Conservation (phyloP, 2,888 invertebrate genomes). For the Brachypalpus laphriformis region DNA sequence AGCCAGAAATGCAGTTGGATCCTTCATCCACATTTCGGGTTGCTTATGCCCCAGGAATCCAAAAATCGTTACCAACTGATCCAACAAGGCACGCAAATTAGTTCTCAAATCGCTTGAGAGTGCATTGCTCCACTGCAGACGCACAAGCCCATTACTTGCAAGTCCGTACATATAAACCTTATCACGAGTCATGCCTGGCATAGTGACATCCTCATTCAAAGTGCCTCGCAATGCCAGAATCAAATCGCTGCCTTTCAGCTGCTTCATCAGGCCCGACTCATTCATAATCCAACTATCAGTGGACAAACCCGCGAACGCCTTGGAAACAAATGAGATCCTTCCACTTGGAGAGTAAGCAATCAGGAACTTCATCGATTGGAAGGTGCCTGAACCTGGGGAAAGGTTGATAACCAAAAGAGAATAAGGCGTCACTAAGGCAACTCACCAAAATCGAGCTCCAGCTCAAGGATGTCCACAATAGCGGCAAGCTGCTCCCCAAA, state of each 20-base stretch:
- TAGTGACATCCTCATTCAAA: neutral
- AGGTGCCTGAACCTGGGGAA: neutral
- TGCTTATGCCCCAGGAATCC: constrained; percentile 7
- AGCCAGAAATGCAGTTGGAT: neutral
- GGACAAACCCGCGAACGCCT: neutral
- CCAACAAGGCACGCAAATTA: neutral
- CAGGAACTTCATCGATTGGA: constrained; percentile 6
- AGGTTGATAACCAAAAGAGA: neutral
- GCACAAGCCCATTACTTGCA: neutral
- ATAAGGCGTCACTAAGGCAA: too few relatives aligned
- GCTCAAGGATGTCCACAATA: constrained; percentile 17
- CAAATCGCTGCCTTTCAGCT: neutral
- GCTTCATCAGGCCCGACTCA: neutral
- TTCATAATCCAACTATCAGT: constrained; percentile 3
- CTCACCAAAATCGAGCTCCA: constrained; percentile 28
- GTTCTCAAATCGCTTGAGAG: neutral
- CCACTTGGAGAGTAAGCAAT: constrained; percentile 29
- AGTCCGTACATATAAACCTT: neutral
- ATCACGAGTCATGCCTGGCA: neutral
- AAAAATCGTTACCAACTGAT: neutral
- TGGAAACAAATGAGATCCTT: constrained; percentile 22
- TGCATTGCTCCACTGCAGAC: neutral
- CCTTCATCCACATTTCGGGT: constrained; percentile 5
- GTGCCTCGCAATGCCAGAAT: constrained; percentile 1
- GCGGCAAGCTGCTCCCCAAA: constrained; percentile 9